Evolutionary conservation across 1,140 invertebrate species (phyloP).

Genomic region (Habropoda laboriosa): DNA sequence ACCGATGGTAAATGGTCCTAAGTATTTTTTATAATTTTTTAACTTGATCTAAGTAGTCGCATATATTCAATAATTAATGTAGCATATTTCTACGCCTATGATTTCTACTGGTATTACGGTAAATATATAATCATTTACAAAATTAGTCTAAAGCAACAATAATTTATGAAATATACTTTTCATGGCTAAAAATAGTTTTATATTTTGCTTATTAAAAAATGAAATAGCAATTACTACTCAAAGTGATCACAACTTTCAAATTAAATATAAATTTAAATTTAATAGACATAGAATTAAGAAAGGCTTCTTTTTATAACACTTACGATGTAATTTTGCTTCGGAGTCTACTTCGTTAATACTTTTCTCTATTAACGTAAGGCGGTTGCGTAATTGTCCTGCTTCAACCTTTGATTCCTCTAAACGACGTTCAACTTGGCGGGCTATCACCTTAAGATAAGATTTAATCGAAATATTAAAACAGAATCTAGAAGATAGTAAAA

Average conservation of each 20-base stretch:
- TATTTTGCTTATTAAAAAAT: neutral
- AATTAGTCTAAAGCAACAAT: neutral
- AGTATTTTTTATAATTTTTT: slow-evolving; percentile 1
- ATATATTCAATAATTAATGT: neutral
- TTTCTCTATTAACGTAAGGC: slow-evolving; percentile 85
- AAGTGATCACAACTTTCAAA: slow-evolving; percentile 7
- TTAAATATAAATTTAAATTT: neutral
- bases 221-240: slow-evolving; percentile 14
- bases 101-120: slow-evolving; percentile 1
- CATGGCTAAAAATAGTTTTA: neutral
- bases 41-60: neutral
- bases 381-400: slow-evolving; percentile 87
- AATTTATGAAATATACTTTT: neutral
- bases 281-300: neutral
- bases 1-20: slow-evolving; percentile 13
- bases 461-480: neutral
- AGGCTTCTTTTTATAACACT: slow-evolving; percentile 64
- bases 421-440: slow-evolving; percentile 88
- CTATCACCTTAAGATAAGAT: slow-evolving; percentile 81
- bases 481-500: neutral
- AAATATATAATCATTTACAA: neutral
- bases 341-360: slow-evolving; percentile 79
- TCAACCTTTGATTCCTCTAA: slow-evolving; percentile 89
- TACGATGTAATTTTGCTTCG: slow-evolving; percentile 79
- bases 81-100: neutral